phyloP scores from a whole-genome alignment of 2,113 vertebrate genomes.

The Gymnarchus niloticus region DNA sequence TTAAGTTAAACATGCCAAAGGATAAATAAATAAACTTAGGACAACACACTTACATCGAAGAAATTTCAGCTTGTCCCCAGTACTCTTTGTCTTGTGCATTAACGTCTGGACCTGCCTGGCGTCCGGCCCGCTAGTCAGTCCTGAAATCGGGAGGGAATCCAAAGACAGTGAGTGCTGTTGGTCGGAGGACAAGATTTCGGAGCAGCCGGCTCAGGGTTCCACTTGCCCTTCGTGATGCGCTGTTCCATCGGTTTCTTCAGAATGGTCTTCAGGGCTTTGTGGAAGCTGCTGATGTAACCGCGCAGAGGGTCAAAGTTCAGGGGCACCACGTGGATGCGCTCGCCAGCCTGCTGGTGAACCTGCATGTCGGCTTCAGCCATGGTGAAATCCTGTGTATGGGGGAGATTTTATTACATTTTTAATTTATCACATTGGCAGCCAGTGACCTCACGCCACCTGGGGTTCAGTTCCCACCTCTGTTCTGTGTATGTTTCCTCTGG shows the following conservation, averaged over 20 bases:
- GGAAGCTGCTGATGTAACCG: slow-evolving; percentile 46
- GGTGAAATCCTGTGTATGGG: slow-evolving; percentile 42
- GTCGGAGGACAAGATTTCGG: not conserved
- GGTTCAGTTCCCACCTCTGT: no score
- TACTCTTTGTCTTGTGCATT: slow-evolving; percentile 50
- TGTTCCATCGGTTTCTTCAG: slow-evolving; percentile 48
- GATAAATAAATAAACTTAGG: not conserved
- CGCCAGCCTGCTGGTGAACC: slow-evolving; percentile 24
- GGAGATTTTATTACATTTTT: not conserved
- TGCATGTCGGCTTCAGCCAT: slow-evolving; percentile 43
- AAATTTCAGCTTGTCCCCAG: slow-evolving; percentile 49
- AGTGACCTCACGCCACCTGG: no score
- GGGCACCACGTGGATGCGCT: slow-evolving; percentile 51
- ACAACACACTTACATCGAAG: slow-evolving; percentile 57
- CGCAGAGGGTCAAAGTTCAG: slow-evolving; percentile 54
- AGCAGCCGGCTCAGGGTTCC: not conserved
- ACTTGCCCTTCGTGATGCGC: slow-evolving; percentile 53
- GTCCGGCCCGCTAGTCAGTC: slow-evolving; percentile 44
- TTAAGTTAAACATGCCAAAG: no score
- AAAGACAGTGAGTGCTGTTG: not conserved
- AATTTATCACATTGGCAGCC: not conserved
- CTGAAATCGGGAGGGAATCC: slow-evolving; percentile 38
- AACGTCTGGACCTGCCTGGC: slow-evolving; percentile 40
- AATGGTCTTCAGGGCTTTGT: slow-evolving; percentile 39
- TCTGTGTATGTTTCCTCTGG: not conserved